Conservation (phyloP, 2,113 vertebrate genomes). For the Galbula dea region DNA sequence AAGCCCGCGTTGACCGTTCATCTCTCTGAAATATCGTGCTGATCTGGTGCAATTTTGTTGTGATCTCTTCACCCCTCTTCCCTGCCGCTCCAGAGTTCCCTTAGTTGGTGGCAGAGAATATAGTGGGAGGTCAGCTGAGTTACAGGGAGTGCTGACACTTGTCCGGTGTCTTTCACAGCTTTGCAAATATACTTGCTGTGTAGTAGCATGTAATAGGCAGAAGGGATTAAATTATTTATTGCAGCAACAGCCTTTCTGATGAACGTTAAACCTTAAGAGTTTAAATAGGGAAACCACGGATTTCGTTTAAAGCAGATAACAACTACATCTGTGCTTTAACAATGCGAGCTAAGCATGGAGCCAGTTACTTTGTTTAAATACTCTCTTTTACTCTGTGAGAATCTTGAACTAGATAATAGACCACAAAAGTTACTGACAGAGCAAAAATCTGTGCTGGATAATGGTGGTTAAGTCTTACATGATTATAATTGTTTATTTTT, state of each 20-base stretch:
- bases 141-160: not conserved
- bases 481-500: not conserved
- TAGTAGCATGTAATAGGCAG: constrained; percentile 13
- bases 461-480: not conserved
- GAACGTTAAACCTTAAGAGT: constrained; percentile 48
- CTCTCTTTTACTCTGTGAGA: not conserved
- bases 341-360: constrained; percentile 47
- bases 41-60: not conserved
- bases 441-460: not conserved
- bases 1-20: constrained; percentile 67
- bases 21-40: not conserved
- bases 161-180: not conserved
- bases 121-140: not conserved
- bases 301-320: constrained; percentile 64
- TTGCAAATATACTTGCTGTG: not conserved
- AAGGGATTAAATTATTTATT: constrained; percentile 67
- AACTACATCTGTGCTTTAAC: constrained; percentile 47
- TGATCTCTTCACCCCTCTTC: not conserved
- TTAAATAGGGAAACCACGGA: constrained; percentile 67
- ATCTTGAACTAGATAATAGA: not conserved
- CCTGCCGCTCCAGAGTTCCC: not conserved
- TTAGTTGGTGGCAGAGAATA: not conserved
- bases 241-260: constrained; percentile 49
- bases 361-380: constrained; percentile 44
- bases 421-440: not conserved